A percentile compares a stretch with the other conserved stretches of the same genome.
Conservation (phyloP, 2,113 vertebrate species). For the Brachypodius melanocephalos region DNA sequence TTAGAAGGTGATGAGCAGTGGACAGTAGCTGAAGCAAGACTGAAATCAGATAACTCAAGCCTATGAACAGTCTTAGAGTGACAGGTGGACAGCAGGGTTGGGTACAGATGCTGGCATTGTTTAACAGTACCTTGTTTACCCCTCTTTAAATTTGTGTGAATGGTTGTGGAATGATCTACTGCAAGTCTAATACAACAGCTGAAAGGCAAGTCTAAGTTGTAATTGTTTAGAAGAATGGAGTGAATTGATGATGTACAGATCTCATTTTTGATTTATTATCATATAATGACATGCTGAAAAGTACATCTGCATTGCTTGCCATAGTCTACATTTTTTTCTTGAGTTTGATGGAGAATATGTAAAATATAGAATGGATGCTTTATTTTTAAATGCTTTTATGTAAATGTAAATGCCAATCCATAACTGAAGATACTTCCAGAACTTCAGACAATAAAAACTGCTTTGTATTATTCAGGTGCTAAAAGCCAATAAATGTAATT, state of each 20-base stretch:
- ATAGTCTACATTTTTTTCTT: not conserved
- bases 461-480: not conserved
- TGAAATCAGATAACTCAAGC: not conserved
- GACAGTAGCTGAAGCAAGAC: not conserved
- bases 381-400: not conserved
- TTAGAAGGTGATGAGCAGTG: conserved; percentile 2
- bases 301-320: not conserved
- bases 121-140: not conserved
- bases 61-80: not conserved
- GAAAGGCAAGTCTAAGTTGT: not conserved
- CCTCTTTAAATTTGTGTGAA: not conserved
- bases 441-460: not conserved
- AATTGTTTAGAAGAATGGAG: not conserved
- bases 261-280: not conserved
- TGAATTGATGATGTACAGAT: not conserved
- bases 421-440: not conserved
- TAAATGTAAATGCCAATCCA: not conserved
- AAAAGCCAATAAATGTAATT: not conserved
- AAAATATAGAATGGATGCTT: not conserved
- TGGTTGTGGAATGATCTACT: not conserved
- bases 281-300: not conserved
- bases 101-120: not conserved
- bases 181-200: not conserved
- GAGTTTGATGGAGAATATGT: not conserved
- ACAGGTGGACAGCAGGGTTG: not conserved